Evolutionary conservation across 1,140 invertebrate species (phyloP), one percentile per base, ranked within the genome.

Genomic region (Sinella curviseta): DNA sequence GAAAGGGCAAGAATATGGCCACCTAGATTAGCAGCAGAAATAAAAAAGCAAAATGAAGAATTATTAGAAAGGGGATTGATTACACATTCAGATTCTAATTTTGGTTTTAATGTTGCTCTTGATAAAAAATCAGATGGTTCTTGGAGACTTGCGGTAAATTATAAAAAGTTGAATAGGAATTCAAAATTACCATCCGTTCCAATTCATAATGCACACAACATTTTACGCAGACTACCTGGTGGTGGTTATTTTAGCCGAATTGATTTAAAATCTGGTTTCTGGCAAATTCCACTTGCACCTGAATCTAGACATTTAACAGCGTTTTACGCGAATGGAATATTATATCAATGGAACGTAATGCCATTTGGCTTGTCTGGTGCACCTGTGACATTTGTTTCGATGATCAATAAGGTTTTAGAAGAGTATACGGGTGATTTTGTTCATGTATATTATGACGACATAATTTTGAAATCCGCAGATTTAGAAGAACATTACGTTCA

Each of bases 371-470:
- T 48, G 17, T 4, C 17, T 8, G 17, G 17, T 17, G 39, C 39
- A 4, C 39, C 30, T 14, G 34, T 30, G 26, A 14, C 85, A 1
- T 89, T 88, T 79, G 84, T 87, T 67, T 24, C 85, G 30, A 60
- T 86, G 1, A 87, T 87, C 81, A 84, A 87, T 76, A 70, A 35
- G 0, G 79, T 86, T 1, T 80, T 88, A 26, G 77, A 55, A 0
- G 78, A 77, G 26, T 78, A 85, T 14, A 57, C 76, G 2, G 34
- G 78, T n/a, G 34, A 83, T 2, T 78, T 81, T 55, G 78, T 39
- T 26, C 78, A 77, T 26, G 77, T 84, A 0, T 88, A 89, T 77
- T 36, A 90, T 0, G 89, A 90, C 82, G 89, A 91, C 77, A 84
- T 90, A 0, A 80, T 90, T 0, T 80, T 89, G 20, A 84, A 85